phyloP scores from a whole-genome alignment of 2,113 vertebrate genomes.

The Stigmatopora nigra region DNA sequence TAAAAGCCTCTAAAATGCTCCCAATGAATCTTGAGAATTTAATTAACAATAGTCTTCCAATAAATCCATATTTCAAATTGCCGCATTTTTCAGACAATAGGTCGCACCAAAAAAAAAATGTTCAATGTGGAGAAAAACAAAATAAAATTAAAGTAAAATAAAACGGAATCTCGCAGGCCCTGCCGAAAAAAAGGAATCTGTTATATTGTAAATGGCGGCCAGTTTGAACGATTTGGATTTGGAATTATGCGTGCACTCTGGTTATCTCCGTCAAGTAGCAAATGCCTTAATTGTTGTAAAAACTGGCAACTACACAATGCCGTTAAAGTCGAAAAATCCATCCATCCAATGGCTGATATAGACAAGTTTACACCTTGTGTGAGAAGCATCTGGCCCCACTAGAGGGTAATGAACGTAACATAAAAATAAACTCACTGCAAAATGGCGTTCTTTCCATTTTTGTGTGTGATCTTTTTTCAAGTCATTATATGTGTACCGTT shows the following conservation, averaged over 20 bases:
- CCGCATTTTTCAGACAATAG: too few species aligned
- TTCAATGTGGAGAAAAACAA: too few species aligned
- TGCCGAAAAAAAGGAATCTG: too few species aligned
- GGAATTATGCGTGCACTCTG: background rate
- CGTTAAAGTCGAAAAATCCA: background rate
- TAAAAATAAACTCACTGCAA: constrained; percentile 34
- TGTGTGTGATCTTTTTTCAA: constrained; percentile 40
- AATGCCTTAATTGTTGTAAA: background rate
- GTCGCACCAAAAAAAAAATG: too few species aligned
- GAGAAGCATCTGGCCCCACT: constrained; percentile 23
- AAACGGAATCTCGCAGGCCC: too few species aligned
- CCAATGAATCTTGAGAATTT: background rate
- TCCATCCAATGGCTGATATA: background rate
- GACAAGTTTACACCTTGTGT: background rate
- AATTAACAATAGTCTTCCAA: background rate
- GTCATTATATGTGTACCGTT: constrained; percentile 45
- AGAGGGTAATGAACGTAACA: constrained; percentile 39
- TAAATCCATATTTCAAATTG: background rate
- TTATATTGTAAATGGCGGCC: background rate
- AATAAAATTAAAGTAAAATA: too few species aligned
- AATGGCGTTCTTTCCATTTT: constrained; percentile 13
- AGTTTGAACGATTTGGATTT: background rate
- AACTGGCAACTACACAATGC: background rate
- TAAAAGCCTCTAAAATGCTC: background rate
- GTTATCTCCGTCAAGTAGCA: background rate